phyloP scores from a whole-genome alignment of 2,113 vertebrate genomes.

The Grammomys surdaster region DNA sequence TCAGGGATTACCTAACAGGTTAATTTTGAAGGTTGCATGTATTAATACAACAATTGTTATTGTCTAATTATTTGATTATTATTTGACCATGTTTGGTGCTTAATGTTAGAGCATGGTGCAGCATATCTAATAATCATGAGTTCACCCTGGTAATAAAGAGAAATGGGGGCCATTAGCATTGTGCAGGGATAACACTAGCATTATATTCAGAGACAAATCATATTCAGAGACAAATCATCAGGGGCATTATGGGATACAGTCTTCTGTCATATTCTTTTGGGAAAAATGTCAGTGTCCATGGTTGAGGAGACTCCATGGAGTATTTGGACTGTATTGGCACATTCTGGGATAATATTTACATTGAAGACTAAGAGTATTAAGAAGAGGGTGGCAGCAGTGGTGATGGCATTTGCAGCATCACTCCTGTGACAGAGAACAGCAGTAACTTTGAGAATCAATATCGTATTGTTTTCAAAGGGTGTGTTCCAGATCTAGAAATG shows the following conservation, averaged over 20 bases:
- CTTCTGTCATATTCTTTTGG: background rate
- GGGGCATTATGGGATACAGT: background rate
- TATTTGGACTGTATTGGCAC: conserved; percentile 18
- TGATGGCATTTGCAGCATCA: background rate
- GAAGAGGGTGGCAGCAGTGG: background rate
- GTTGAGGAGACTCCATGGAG: background rate
- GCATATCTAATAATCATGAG: background rate
- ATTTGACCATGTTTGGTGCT: background rate
- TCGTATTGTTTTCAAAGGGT: background rate
- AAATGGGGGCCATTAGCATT: background rate
- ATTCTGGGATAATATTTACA: conserved; percentile 22
- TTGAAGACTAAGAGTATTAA: background rate
- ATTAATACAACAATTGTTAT: background rate
- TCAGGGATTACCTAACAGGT: background rate
- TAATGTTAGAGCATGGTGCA: background rate
- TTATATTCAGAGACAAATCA: background rate
- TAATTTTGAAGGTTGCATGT: conserved; percentile 46
- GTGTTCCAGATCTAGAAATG: background rate
- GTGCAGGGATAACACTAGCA: background rate
- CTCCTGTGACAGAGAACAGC: background rate
- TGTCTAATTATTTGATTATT: no score
- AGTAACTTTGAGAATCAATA: background rate
- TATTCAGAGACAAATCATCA: background rate
- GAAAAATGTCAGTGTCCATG: conserved; percentile 30
- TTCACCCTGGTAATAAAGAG: conserved; percentile 5